phyloP scores from a whole-genome alignment of 2,888 invertebrate genomes.

The Epistrophe grossulariae region DNA sequence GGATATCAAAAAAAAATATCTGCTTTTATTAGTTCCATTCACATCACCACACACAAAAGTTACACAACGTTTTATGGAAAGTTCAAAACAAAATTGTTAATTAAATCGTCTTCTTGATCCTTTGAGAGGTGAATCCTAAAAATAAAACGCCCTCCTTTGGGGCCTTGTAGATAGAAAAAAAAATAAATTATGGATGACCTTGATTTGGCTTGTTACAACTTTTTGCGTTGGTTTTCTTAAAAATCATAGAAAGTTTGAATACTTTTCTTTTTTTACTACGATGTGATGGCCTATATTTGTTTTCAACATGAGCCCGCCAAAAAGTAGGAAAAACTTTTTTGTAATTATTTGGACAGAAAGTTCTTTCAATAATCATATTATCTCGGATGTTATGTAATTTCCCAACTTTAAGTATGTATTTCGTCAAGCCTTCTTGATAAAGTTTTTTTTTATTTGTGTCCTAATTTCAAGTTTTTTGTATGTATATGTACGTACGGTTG shows the following conservation, averaged over 20 bases:
- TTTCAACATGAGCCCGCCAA: background rate
- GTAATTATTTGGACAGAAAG: background rate
- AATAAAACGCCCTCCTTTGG: background rate
- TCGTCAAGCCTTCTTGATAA: conserved; percentile 26
- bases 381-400: background rate
- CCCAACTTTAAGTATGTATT: background rate
- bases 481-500: background rate
- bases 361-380: background rate
- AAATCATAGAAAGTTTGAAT: conserved; percentile 1
- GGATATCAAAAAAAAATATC: conserved; percentile 28
- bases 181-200: conserved; percentile 1
- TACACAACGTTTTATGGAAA: conserved; percentile 14
- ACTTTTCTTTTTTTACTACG: background rate
- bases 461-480: background rate
- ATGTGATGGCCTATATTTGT: background rate
- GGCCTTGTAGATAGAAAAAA: background rate
- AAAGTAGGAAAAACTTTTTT: background rate
- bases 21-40: background rate
- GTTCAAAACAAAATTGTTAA: conserved; percentile 18
- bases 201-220: conserved; percentile 7
- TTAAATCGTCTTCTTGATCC: conserved; percentile 15
- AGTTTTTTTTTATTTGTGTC: background rate
- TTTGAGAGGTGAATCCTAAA: conserved; percentile 1
- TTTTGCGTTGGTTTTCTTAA: background rate
- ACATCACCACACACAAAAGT: background rate